A percentile compares a stretch with the other conserved stretches of the same genome.
phyloP scores from a whole-genome alignment of 2,888 invertebrate species.

The Chloroclystis v-ata region DNA sequence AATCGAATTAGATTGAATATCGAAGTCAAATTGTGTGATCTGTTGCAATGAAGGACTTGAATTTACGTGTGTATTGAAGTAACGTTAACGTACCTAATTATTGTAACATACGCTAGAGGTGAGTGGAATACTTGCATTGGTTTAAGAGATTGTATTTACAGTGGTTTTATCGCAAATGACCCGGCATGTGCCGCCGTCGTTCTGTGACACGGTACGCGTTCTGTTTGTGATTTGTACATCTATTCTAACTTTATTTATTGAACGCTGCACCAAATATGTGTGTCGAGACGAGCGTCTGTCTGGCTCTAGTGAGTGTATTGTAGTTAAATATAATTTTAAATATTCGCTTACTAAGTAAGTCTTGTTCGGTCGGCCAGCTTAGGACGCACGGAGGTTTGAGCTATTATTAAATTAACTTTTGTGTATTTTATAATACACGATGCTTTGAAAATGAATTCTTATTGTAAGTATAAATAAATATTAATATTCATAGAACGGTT shows the following conservation, averaged over 20 bases:
- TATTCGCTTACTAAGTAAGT: constrained; percentile 72
- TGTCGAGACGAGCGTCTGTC: constrained; percentile 23
- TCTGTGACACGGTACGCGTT: constrained; percentile 27
- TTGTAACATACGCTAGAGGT: constrained; percentile 24
- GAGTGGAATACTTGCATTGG: constrained; percentile 19
- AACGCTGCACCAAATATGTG: constrained; percentile 49
- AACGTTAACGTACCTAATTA: constrained; percentile 29
- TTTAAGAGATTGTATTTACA: constrained; percentile 18
- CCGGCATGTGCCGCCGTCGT: constrained; percentile 23
- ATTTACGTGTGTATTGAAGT: constrained; percentile 40
- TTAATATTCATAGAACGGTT: constrained; percentile 75
- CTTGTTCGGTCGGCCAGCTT: constrained; percentile 64
- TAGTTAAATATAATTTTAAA: constrained; percentile 67
- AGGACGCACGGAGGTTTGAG: constrained; percentile 63
- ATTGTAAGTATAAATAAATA: constrained; percentile 76
- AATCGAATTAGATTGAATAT: constrained; percentile 75
- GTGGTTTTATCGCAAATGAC: constrained; percentile 25
- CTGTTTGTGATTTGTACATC: constrained; percentile 47
- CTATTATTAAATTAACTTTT: constrained; percentile 68
- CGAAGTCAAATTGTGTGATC: constrained; percentile 62
- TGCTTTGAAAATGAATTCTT: constrained; percentile 76
- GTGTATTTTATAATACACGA: constrained; percentile 71
- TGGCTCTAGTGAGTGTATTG: constrained; percentile 37
- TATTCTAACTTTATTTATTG: constrained; percentile 51
- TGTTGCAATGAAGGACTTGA: constrained; percentile 42